Evolutionary conservation across 2,113 vertebrate genomes (phyloP).

Genomic region (Rhipidura dahli): DNA sequence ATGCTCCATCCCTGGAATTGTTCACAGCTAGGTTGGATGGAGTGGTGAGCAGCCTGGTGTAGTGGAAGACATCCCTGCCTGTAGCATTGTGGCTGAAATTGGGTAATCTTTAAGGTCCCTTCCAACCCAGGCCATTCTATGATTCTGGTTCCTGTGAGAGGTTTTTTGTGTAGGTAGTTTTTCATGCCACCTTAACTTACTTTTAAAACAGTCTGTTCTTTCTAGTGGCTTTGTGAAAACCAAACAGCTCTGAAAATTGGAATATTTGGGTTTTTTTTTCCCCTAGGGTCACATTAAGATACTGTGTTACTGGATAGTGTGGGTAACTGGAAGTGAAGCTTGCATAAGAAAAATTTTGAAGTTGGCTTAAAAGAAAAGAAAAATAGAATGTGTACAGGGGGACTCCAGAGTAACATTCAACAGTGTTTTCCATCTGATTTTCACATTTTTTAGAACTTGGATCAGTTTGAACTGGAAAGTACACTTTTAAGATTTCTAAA

Average conservation of each 20-base stretch:
- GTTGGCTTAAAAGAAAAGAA: neutral
- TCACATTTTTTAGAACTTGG: neutral
- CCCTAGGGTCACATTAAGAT: neutral
- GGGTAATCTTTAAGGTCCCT: neutral
- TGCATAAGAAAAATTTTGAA: neutral
- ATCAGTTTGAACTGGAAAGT: neutral
- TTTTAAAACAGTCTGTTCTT: neutral
- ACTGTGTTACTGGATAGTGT: neutral
- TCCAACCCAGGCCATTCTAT: neutral
- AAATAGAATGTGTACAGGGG: neutral
- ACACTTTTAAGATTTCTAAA: neutral
- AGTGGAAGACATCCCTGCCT: neutral
- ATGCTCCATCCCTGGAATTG: neutral
- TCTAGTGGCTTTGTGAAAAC: neutral
- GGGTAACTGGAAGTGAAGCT: neutral
- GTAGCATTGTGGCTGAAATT: neutral
- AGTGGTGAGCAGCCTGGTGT: neutral
- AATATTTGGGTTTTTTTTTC: rapidly evolving
- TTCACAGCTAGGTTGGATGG: neutral
- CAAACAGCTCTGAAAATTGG: neutral
- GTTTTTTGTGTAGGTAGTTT: neutral
- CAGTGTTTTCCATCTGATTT: neutral
- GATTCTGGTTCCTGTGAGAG: neutral
- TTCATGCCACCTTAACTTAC: neutral
- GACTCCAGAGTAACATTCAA: neutral